Percentiles rank a stretch among this genome's conserved stretches.
Evolutionary conservation across 2,888 invertebrate species (phyloP).

Genomic region (Brassicogethes aeneus): DNA sequence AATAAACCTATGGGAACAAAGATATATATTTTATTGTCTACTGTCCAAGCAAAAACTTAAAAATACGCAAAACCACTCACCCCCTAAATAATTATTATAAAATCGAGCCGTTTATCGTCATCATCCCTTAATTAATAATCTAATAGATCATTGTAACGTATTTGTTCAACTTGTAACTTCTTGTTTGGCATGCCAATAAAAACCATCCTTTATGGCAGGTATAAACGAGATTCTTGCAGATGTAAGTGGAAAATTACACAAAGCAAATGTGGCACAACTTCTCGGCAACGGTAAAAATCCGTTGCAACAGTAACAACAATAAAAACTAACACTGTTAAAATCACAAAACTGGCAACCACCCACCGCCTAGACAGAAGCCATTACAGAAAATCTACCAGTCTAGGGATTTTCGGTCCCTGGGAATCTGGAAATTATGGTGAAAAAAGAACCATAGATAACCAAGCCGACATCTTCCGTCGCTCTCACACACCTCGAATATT

Average conservation of each 20-base stretch:
- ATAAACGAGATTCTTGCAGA: background rate
- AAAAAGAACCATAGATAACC: no score
- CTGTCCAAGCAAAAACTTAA: no score
- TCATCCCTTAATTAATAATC: conserved; percentile 9
- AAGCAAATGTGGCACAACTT: no score
- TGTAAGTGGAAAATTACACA: background rate
- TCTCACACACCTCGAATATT: background rate
- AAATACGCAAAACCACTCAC: background rate
- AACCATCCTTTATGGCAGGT: conserved; percentile 16
- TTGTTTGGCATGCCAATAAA: conserved; percentile 21
- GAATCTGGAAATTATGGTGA: background rate
- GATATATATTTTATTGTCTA: background rate
- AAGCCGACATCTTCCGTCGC: no score
- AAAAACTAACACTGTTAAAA: conserved; percentile 35
- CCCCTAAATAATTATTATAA: background rate
- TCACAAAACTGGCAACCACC: conserved; percentile 37
- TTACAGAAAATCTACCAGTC: conserved; percentile 24
- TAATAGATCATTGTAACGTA: conserved; percentile 14
- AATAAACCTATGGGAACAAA: background rate
- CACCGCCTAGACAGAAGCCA: conserved; percentile 40
- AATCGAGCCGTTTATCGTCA: background rate
- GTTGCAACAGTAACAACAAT: conserved; percentile 8
- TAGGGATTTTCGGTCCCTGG: conserved; percentile 10
- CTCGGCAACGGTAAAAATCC: background rate
- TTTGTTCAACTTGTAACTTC: conserved; percentile 15